phyloP scores from a whole-genome alignment of 2,888 invertebrate genomes.

The Eubasilissa splendida region DNA sequence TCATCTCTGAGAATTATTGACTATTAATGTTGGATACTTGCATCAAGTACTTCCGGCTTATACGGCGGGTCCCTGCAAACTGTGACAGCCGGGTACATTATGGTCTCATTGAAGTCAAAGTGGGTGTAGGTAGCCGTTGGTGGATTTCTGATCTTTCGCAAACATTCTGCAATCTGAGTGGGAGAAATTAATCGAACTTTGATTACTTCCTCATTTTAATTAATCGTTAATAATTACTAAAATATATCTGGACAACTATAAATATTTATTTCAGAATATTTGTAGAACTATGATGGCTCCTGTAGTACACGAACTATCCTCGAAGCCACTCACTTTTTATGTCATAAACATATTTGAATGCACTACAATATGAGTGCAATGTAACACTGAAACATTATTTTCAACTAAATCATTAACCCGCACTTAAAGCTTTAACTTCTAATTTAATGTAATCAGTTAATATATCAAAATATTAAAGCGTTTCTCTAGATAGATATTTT shows the following conservation, averaged over 20 bases:
- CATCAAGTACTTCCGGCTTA: conserved; percentile 72
- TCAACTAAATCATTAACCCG: no score
- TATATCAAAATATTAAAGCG: no score
- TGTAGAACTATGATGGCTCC: no score
- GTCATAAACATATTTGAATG: no score
- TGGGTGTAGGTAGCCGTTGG: conserved; percentile 80
- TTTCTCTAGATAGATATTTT: no score
- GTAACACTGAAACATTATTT: no score
- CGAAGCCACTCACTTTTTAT: no score
- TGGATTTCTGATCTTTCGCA: conserved; percentile 74
- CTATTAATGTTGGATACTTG: conserved; percentile 61
- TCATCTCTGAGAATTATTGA: no score
- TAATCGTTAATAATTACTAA: neutral
- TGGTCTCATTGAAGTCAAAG: conserved; percentile 77
- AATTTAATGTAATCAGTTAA: no score
- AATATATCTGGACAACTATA: neutral
- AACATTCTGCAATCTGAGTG: conserved; percentile 73
- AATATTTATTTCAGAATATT: neutral
- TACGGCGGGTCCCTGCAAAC: conserved; percentile 79
- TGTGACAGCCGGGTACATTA: conserved; percentile 79
- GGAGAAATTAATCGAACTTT: neutral
- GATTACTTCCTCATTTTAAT: neutral
- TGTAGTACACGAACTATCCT: no score
- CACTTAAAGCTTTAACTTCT: no score
- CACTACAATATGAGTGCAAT: no score